These are phyloP conservation scores for Clarias platycephalus DNA, from an alignment of 2,797 vertebrate genomes.

Conservation along the genomic window DNA sequence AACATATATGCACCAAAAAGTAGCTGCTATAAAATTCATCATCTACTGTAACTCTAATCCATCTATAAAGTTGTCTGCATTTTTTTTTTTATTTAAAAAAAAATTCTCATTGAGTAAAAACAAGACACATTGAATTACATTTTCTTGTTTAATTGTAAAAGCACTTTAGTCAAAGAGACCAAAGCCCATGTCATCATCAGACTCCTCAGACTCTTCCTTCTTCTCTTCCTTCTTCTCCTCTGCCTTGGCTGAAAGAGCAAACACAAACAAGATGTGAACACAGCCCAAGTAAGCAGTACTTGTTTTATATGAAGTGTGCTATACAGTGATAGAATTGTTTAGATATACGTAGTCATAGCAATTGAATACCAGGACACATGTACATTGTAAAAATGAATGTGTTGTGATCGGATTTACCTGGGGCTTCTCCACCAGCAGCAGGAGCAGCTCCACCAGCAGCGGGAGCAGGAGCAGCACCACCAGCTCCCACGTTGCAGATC, in stretches of 20 bases:
- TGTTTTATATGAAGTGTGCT: not conserved
- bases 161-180: constrained; percentile 90
- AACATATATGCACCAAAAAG: not conserved
- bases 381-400: no score
- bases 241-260: constrained; percentile 80
- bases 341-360: not conserved
- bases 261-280: not conserved
- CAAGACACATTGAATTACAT: not conserved
- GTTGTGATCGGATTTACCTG: constrained; percentile 62
- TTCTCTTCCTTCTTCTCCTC: constrained; percentile 98
- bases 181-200: constrained; percentile 98
- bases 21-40: not conserved
- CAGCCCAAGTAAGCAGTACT: not conserved
- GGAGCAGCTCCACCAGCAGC: constrained; percentile 62
- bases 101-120: not conserved
- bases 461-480: constrained; percentile 73
- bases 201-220: constrained; percentile 95
- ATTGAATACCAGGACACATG: not conserved
- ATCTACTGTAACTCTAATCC: no score
- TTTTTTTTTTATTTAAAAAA: not conserved
- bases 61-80: not conserved
- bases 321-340: not conserved
- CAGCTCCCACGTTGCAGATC: constrained; percentile 94
- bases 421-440: constrained; percentile 68
- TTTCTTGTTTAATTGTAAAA: constrained; percentile 71